Conservation (phyloP, 2,113 vertebrate species). For the Calyptomena viridis region DNA sequence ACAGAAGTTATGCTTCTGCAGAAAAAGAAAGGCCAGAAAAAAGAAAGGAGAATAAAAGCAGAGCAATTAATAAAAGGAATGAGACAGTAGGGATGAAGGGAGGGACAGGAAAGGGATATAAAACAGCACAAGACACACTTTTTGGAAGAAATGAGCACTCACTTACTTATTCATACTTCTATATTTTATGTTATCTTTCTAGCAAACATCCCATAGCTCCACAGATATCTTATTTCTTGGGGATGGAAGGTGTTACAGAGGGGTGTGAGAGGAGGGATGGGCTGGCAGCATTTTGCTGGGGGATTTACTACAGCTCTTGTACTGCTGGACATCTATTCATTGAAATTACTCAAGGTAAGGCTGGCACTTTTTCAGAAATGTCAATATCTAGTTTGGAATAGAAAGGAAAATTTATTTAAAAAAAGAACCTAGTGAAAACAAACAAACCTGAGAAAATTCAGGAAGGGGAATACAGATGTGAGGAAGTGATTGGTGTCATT, state of each 20-base stretch:
- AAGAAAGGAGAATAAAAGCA: not conserved
- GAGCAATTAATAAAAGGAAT: slow-evolving; percentile 39
- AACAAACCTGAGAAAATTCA: not conserved
- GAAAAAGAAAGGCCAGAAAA: not conserved
- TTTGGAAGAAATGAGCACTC: not conserved
- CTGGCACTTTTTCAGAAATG: not conserved
- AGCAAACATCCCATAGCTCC: not conserved
- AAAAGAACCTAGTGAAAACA: not conserved
- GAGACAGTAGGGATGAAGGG: slow-evolving; percentile 1
- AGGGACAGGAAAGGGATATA: not conserved
- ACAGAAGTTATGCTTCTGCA: not conserved
- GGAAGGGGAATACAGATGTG: not conserved
- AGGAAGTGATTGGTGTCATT: not conserved
- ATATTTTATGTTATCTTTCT: not conserved
- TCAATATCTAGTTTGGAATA: not conserved
- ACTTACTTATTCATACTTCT: slow-evolving; percentile 11
- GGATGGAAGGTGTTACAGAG: too few relatives aligned
- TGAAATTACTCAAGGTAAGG: not conserved
- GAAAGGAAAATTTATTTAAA: not conserved
- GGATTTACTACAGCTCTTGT: not conserved
- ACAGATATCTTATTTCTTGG: not conserved
- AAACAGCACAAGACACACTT: not conserved
- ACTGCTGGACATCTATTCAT: not conserved
- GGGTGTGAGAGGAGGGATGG: not conserved
- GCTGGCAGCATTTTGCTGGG: not conserved